Base-by-base conservation (phyloP, 2,888 invertebrate genomes). In the Kryphioiulus occultus region DNA sequence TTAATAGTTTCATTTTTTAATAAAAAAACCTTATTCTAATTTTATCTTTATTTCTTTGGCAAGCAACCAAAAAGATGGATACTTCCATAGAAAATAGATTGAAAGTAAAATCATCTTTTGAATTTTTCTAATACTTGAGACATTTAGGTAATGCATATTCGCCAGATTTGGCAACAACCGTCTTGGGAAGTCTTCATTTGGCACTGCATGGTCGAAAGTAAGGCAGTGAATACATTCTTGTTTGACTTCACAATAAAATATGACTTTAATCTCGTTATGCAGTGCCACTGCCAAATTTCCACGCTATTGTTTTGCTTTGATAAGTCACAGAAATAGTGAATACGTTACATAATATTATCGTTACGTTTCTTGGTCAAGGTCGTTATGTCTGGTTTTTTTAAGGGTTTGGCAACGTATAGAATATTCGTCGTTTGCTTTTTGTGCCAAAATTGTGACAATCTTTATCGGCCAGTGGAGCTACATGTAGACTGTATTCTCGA, bases 101-200 rank as follows among this genome's bases (percentile, higher is more conserved):
- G 59, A 59, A 59, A n/a, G n/a, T 59, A 59, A 59, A 42, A 59
- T 59, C n/a, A 59, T 59, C 59, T 59, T 59, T 59, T 19, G 59
- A 59, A 59, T 59, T 59, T 59, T n/a, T 59, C 17, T 59, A 59
- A n/a, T 59, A 59, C 19, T 59, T 19, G 7, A 19, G 59, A 47
- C 19, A 47, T 47, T 47, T n/a, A n/a, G n/a, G n/a, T n/a, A n/a
- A n/a, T n/a, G n/a, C n/a, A n/a, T n/a, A n/a, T n/a, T n/a, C 2
- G 3, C 59, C 59, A 2, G 9, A 59, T 7, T 59, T n/a, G n/a
- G 59, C 7, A 59, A 59, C 59, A 19, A 22, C 59, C 59, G n/a
- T 59, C 59, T 59, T 59, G 59, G 22, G 59, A 59, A n/a, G 59
- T n/a, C n/a, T 15, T 59, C n/a, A 59, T 59, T 59, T 59, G 59